Conservation (phyloP, 1,140 invertebrate genomes). For the Paraescarpia echinospica region DNA sequence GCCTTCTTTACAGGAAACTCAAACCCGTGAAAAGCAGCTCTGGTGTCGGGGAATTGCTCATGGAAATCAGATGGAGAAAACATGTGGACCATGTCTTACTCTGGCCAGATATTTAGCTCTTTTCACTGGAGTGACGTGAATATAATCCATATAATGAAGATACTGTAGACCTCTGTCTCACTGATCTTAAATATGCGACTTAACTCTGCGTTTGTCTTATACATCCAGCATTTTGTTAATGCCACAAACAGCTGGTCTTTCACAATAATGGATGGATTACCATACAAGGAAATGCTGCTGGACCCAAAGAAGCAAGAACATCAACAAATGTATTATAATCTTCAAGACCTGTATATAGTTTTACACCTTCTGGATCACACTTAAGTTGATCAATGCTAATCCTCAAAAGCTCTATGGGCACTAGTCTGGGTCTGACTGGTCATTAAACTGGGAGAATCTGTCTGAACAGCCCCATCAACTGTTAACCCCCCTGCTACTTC, state of each 20-base stretch:
- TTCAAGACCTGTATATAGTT: not conserved
- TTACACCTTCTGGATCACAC: not conserved
- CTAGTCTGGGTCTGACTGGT: not conserved
- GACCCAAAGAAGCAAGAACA: not conserved
- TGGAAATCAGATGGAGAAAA: no score
- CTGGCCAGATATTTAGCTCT: not conserved
- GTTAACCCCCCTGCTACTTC: constrained; percentile 1
- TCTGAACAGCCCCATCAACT: constrained; percentile 1
- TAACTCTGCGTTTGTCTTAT: constrained; percentile 39
- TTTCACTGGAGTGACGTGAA: constrained; percentile 20
- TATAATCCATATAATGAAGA: no score
- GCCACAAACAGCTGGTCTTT: not conserved
- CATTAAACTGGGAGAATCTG: not conserved
- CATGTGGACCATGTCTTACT: no score
- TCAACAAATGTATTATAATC: not conserved
- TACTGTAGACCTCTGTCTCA: constrained; percentile 16
- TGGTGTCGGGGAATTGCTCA: no score
- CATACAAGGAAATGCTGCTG: not conserved
- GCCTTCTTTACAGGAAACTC: constrained; percentile 31
- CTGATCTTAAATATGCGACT: constrained; percentile 23
- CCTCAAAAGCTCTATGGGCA: not conserved
- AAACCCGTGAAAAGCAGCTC: constrained; percentile 26
- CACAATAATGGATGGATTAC: not conserved
- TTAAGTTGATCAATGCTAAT: constrained; percentile 16
- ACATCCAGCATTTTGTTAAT: constrained; percentile 26